These are phyloP conservation scores for Idaea biselata DNA, from an alignment of 2,888 invertebrate genomes.

Conservation along the genomic window DNA sequence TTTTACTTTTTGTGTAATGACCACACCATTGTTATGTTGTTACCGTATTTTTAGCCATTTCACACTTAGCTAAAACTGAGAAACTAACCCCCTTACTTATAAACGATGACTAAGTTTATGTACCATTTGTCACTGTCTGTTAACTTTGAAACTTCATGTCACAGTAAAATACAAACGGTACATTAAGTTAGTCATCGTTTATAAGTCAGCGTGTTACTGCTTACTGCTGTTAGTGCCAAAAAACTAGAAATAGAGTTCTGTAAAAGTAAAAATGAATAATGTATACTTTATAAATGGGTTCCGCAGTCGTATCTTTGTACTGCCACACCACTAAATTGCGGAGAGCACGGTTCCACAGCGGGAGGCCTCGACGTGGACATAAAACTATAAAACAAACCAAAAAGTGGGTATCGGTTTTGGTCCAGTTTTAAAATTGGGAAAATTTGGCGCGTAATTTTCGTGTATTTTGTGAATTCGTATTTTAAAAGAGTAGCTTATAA, in stretches of 20 bases:
- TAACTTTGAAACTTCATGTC: no score
- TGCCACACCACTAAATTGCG: background rate
- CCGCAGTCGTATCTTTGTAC: background rate
- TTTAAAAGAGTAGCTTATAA: background rate
- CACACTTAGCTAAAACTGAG: no score
- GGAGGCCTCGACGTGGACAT: background rate
- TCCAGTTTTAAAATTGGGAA: background rate
- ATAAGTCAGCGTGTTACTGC: no score
- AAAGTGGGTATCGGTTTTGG: background rate
- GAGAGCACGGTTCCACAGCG: background rate
- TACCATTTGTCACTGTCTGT: no score
- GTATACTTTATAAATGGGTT: background rate
- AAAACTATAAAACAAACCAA: background rate
- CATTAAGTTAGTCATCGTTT: no score
- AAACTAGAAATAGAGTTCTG: background rate
- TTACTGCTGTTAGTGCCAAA: background rate
- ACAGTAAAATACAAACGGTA: no score
- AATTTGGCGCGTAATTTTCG: background rate
- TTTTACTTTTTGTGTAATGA: no score
- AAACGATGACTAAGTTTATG: no score
- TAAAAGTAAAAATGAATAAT: background rate
- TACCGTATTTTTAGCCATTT: no score
- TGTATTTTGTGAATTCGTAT: background rate
- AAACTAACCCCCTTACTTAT: no score
- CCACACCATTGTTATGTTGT: no score